A percentile compares a stretch with the other conserved stretches of the same genome.
These are phyloP conservation scores for Caradrina kadenii DNA, from an alignment of 2,888 invertebrate genomes.

Conservation along the genomic window DNA sequence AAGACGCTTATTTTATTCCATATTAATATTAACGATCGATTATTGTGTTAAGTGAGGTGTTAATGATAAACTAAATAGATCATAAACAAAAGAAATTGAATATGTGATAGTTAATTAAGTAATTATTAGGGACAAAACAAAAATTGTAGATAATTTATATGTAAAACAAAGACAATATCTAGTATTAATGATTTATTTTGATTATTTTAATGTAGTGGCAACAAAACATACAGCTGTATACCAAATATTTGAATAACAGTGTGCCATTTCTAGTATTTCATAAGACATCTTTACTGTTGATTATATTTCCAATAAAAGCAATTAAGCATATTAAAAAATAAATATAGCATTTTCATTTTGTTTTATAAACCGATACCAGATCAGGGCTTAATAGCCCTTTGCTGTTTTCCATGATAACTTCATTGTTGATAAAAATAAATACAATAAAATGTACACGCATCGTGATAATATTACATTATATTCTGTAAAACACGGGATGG, in stretches of 20 bases:
- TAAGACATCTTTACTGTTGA: slow-evolving; percentile 49
- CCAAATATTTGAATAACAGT: slow-evolving; percentile 74
- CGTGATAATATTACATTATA: neutral
- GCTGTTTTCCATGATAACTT: slow-evolving; percentile 10
- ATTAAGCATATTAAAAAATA: slow-evolving; percentile 49
- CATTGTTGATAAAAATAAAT: slow-evolving; percentile 6
- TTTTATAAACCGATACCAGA: slow-evolving; percentile 9
- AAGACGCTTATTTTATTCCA: slow-evolving; percentile 85
- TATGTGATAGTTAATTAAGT: slow-evolving; percentile 76
- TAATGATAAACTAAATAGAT: slow-evolving; percentile 62
- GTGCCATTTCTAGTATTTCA: slow-evolving; percentile 64
- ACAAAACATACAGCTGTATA: slow-evolving; percentile 78
- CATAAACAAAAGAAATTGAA: slow-evolving; percentile 61
- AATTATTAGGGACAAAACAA: slow-evolving; percentile 45
- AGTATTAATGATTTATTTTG: slow-evolving; percentile 60
- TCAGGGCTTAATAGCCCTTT: slow-evolving; percentile 12
- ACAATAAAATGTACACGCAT: slow-evolving; percentile 2
- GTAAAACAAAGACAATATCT: slow-evolving; percentile 60
- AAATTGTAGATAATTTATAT: slow-evolving; percentile 56
- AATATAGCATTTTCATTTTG: slow-evolving; percentile 36
- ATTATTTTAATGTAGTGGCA: slow-evolving; percentile 48
- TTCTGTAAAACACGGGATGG: no score
- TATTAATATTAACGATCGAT: slow-evolving; percentile 72
- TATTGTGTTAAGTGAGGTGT: slow-evolving; percentile 68
- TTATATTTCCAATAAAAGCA: slow-evolving; percentile 59